phyloP scores from a whole-genome alignment of 2,113 vertebrate genomes.

The Prinia subflava region DNA sequence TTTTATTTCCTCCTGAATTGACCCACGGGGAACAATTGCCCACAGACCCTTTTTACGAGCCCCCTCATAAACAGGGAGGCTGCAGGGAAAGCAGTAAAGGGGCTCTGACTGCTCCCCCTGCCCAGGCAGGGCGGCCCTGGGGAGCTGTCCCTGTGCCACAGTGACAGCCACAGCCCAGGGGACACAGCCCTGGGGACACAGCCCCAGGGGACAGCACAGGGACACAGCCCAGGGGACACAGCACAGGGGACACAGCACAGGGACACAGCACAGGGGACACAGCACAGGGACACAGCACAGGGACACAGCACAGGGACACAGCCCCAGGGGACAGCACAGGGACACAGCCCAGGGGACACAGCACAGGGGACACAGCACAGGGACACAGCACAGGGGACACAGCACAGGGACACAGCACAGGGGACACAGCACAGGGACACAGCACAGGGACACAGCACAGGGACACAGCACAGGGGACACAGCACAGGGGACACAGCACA shows the following conservation, averaged over 20 bases:
- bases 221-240: too few species aligned
- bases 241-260: too few species aligned
- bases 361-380: background rate
- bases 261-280: background rate
- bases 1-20: slow-evolving; percentile 67
- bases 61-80: slow-evolving; percentile 71
- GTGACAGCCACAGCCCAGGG: background rate
- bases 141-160: too few species aligned
- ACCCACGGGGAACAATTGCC: slow-evolving; percentile 72
- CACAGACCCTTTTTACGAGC: slow-evolving; percentile 74
- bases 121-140: too few species aligned
- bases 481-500: too few species aligned
- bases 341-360: background rate
- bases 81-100: slow-evolving; percentile 53
- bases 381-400: too few species aligned
- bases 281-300: background rate
- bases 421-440: too few species aligned
- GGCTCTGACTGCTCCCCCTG: slow-evolving; percentile 13
- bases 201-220: too few species aligned
- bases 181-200: background rate
- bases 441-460: background rate
- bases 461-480: background rate
- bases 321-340: too few species aligned
- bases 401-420: too few species aligned
- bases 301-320: too few species aligned